Percentiles rank a stretch among this genome's conserved stretches.
phyloP scores from a whole-genome alignment of 2,888 invertebrate genomes.

The Oligia strigilis region DNA sequence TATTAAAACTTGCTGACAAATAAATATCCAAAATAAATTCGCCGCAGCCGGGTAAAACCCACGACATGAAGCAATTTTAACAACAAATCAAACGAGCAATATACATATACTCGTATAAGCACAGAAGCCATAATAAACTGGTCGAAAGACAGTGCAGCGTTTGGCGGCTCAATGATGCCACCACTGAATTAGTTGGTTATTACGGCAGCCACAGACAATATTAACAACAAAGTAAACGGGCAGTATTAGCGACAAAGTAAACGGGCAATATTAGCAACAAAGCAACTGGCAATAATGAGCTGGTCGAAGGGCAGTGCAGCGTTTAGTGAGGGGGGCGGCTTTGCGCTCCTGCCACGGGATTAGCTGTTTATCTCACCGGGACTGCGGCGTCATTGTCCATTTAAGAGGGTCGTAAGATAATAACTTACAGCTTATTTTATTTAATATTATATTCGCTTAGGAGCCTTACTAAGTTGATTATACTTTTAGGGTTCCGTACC shows the following conservation, averaged over 20 bases:
- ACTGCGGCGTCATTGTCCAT: slow-evolving; percentile 52
- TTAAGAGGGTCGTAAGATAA: slow-evolving; percentile 20
- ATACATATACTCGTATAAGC: no score
- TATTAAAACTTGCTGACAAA: not conserved
- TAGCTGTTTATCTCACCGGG: slow-evolving; percentile 68
- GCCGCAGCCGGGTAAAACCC: no score
- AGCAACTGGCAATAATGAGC: slow-evolving; percentile 17
- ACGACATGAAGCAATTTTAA: not conserved
- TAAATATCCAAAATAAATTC: not conserved
- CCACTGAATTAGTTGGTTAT: no score
- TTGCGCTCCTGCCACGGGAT: slow-evolving; percentile 47
- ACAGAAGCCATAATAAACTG: no score
- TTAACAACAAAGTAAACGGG: no score
- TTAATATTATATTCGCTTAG: not conserved
- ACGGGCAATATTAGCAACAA: not conserved
- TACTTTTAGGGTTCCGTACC: no score
- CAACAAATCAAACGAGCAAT: not conserved
- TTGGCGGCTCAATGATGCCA: no score
- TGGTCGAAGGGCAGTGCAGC: slow-evolving; percentile 18
- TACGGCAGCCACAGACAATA: no score
- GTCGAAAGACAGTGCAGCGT: no score
- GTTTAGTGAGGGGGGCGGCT: slow-evolving; percentile 8
- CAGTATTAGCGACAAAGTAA: slow-evolving; percentile 1
- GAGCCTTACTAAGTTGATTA: not conserved
- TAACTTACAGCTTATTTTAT: not conserved